Conservation (phyloP, 2,888 invertebrate genomes). For the Orchesellides sinensis region DNA sequence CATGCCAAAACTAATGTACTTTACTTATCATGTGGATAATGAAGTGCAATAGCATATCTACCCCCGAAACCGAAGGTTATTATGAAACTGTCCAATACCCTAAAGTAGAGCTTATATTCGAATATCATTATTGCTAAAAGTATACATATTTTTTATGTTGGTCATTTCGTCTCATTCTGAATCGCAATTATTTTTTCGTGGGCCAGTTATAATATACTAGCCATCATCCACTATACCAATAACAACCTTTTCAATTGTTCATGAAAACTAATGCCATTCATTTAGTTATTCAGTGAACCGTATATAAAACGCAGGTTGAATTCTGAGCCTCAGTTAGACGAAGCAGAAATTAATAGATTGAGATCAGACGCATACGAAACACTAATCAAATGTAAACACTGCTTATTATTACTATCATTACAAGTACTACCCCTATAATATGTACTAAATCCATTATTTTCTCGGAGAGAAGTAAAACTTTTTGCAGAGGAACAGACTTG, state of each 20-base stretch:
- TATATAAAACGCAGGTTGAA: neutral
- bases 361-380: neutral
- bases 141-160: too few relatives aligned
- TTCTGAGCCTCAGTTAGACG: neutral
- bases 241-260: too few relatives aligned
- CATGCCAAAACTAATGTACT: too few relatives aligned
- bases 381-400: slow-evolving; percentile 24
- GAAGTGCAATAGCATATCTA: too few relatives aligned
- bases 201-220: neutral
- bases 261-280: neutral
- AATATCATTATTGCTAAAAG: too few relatives aligned
- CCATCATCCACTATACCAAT: too few relatives aligned
- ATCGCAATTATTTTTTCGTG: slow-evolving; percentile 34
- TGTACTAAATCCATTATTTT: neutral
- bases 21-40: too few relatives aligned
- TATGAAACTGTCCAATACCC: too few relatives aligned
- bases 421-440: neutral
- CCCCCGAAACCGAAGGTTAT: too few relatives aligned
- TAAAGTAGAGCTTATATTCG: too few relatives aligned
- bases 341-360: slow-evolving; percentile 24
- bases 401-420: slow-evolving; percentile 15
- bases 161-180: slow-evolving; percentile 30
- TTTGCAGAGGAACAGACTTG: too few relatives aligned
- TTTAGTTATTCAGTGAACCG: neutral
- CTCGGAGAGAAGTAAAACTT: too few relatives aligned